Evolutionary conservation across 1,140 invertebrate genomes (phyloP), one percentile per base, ranked within the genome.

Genomic region (Tetranychus urticae): DNA sequence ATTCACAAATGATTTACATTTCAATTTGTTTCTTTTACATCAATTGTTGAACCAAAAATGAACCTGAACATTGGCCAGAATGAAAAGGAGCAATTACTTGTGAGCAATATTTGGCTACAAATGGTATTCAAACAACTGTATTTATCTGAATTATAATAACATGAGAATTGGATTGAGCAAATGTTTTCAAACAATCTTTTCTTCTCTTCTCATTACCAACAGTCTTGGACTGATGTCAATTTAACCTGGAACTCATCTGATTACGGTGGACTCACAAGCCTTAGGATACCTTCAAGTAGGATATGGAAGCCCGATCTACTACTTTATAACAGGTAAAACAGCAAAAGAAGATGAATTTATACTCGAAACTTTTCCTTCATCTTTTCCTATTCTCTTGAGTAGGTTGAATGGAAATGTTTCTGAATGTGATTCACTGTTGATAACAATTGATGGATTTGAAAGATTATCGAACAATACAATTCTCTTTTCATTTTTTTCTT

Each of bases 141-240:
- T 52, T 23, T 23, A 42, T 10, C 10, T 42, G 10, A 10, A 42
- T 6, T 42, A 42, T 42, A 42, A 42, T 42, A 42, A 42, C 39
- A 42, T 42, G 39, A 42, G 39, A 42, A 42, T 42, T 42, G 5
- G 5, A 42, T 42, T 42, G 39, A 42, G 0, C 39, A 42, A 6
- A 10, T 42, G 5, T 42, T 42, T 42, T 10, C 10, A 42, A 42
- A 6, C 10, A 5, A 6, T 42, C 10, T 42, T 6, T 42, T 10
- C 10, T 42, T 42, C 39, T 42, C 39, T 52, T 6, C 33, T n/a
- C 5, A 52, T 33, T 14, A 33, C 14, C 14, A 52, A 52, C 74
- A 94, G 90, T 88, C 91, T 77, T 98, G 94, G 94, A 91, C 89
- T 71, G 94, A 97, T 73, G 87, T 90, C 76, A 97, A 97, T 77